phyloP scores from a whole-genome alignment of 2,797 vertebrate species.

The Sciurus carolinensis region DNA sequence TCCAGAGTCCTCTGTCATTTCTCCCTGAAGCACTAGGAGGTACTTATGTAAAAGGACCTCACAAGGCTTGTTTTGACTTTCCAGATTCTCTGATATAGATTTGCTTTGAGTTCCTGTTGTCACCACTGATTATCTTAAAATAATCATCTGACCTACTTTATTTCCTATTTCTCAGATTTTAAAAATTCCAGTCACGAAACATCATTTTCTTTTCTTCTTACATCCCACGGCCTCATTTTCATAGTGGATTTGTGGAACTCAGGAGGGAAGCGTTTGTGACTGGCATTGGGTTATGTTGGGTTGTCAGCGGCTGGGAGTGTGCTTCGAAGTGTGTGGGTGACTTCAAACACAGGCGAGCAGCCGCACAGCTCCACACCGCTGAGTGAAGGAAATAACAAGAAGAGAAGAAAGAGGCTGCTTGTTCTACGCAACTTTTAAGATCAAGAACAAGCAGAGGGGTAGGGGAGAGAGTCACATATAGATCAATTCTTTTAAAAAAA shows the following conservation, averaged over 20 bases:
- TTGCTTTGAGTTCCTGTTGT: conserved; percentile 47
- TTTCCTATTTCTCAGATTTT: conserved; percentile 43
- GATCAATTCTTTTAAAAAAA: conserved; percentile 41
- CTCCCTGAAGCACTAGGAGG: not conserved
- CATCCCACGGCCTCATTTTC: conserved; percentile 12
- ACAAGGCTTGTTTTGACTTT: conserved; percentile 17
- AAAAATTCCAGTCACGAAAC: conserved; percentile 50
- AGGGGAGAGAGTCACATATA: not conserved
- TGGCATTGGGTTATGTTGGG: not conserved
- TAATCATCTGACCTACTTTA: conserved; percentile 48
- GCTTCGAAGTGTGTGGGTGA: conserved; percentile 15
- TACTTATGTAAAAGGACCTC: conserved; percentile 1
- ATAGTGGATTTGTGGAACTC: conserved; percentile 1
- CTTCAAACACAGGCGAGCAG: not conserved
- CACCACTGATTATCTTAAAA: conserved; percentile 59
- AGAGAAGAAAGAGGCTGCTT: conserved; percentile 22
- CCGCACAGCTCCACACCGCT: not conserved
- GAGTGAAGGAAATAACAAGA: conserved; percentile 21
- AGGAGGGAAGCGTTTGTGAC: not conserved
- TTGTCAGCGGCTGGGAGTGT: not conserved
- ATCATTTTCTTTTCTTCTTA: not conserved
- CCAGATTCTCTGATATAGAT: conserved; percentile 28
- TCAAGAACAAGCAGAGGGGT: not conserved
- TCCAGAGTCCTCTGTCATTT: not conserved
- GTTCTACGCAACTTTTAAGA: not conserved